Evolutionary conservation across 1,140 invertebrate genomes (phyloP).

Genomic region (Cyphomyrmex costatus): DNA sequence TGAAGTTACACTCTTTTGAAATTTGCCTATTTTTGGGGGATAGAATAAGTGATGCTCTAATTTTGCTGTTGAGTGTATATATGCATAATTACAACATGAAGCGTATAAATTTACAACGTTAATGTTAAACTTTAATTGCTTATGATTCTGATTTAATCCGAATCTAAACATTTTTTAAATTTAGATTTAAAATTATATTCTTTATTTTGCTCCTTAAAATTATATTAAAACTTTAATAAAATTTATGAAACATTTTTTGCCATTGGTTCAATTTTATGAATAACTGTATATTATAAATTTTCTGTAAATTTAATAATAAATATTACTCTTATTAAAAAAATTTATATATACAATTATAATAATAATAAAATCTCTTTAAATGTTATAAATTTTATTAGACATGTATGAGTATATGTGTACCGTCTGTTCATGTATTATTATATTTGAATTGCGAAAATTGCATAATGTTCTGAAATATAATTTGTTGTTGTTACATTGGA

Average conservation of each 20-base stretch:
- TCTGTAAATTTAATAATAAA: neutral
- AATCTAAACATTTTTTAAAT: neutral
- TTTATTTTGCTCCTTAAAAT: too few relatives aligned
- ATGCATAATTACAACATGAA: neutral
- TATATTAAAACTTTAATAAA: neutral
- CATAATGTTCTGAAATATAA: too few relatives aligned
- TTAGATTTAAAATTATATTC: neutral
- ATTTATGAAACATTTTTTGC: too few relatives aligned
- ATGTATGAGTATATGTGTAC: neutral
- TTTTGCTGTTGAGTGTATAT: too few relatives aligned
- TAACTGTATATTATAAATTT: neutral
- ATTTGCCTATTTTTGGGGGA: too few relatives aligned
- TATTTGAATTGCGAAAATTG: neutral
- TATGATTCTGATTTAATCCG: neutral
- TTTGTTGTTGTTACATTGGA: too few relatives aligned
- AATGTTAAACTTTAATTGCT: neutral
- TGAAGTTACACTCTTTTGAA: too few relatives aligned
- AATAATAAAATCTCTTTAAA: neutral
- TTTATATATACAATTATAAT: neutral
- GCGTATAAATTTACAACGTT: neutral
- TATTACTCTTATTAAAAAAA: neutral
- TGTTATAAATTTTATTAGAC: neutral
- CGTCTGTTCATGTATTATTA: neutral
- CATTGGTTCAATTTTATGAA: neutral
- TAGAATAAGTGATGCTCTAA: too few relatives aligned